Percentiles rank a stretch among this genome's conserved stretches.
Conservation (phyloP, 30 jellyfish, hydroid and myxozoan species). For the Cassiopea xamachana region DNA sequence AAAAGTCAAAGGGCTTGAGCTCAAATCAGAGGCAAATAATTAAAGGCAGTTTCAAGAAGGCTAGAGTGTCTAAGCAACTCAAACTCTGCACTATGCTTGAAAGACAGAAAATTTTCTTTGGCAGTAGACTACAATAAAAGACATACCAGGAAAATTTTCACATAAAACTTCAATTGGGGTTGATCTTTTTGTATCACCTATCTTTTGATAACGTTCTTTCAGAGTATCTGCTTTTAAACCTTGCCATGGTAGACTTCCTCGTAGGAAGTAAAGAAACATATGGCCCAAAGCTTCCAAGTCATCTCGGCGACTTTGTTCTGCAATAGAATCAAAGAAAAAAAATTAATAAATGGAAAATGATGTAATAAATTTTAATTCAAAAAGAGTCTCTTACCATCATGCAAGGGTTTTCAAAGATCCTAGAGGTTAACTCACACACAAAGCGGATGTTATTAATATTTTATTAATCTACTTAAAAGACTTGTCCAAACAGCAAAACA, state of each 20-base stretch:
- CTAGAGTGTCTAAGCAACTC: too few species aligned
- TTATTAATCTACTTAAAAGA: too few species aligned
- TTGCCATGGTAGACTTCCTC: constrained; percentile 99
- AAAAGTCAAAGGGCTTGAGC: too few species aligned
- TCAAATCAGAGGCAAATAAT: too few species aligned
- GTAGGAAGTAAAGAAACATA: constrained; percentile 91
- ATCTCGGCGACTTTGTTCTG: constrained; percentile 99
- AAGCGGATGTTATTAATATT: too few species aligned
- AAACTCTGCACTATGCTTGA: too few species aligned
- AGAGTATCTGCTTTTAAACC: constrained; percentile 95
- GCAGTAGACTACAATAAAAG: background rate
- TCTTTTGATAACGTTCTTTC: constrained; percentile 90
- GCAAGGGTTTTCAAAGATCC: background rate
- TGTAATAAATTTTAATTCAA: background rate
- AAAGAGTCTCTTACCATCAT: background rate
- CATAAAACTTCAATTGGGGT: constrained; percentile 95
- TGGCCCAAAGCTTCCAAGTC: constrained; percentile 98
- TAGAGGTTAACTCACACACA: too few species aligned
- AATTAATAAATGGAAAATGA: background rate
- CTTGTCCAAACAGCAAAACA: too few species aligned
- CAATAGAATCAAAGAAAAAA: background rate
- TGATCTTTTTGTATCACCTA: constrained; percentile 94
- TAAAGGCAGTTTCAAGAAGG: too few species aligned
- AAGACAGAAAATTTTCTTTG: background rate
- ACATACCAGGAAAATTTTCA: constrained; percentile 93